These are phyloP conservation scores for Limanda limanda DNA, from an alignment of 2,113 vertebrate species.

Conservation along the genomic window DNA sequence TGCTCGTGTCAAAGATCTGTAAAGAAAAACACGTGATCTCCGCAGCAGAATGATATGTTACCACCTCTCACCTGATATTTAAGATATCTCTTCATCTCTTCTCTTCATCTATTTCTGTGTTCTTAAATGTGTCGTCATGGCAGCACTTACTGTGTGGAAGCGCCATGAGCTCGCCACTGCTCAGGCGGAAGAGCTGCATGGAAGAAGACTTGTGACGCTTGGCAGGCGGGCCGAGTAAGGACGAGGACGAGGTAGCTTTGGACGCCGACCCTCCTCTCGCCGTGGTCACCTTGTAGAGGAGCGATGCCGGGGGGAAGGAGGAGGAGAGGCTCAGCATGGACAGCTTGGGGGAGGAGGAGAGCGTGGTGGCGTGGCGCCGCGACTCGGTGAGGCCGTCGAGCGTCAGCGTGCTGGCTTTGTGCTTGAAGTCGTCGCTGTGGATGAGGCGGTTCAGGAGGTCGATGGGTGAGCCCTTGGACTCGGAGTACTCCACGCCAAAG, in stretches of 20 bases:
- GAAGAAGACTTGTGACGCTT: constrained; percentile 85
- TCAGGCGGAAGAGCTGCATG: constrained; percentile 84
- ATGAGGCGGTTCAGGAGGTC: constrained; percentile 91
- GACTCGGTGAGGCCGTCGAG: constrained; percentile 60
- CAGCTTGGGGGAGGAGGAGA: constrained; percentile 77
- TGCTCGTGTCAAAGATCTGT: too few species aligned
- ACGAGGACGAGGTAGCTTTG: constrained; percentile 83
- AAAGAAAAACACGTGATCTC: too few species aligned
- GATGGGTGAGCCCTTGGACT: constrained; percentile 93
- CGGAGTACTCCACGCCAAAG: constrained; percentile 92
- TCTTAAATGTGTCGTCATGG: background rate
- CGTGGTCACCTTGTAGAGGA: constrained; percentile 78
- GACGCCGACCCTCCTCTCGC: constrained; percentile 65
- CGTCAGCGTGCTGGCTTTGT: constrained; percentile 73
- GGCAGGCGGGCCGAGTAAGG: constrained; percentile 78
- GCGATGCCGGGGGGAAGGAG: constrained; percentile 71
- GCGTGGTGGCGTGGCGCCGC: constrained; percentile 41
- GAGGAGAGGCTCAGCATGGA: constrained; percentile 70
- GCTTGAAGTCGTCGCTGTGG: constrained; percentile 90
- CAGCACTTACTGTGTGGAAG: constrained; percentile 79
- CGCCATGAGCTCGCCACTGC: constrained; percentile 80
- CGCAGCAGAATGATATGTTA: too few species aligned
- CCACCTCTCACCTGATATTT: too few species aligned
- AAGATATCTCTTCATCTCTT: too few species aligned
- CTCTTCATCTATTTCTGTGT: background rate